Evolutionary conservation across 2,888 invertebrate genomes (phyloP).

Genomic region (Coenonympha glycerion): DNA sequence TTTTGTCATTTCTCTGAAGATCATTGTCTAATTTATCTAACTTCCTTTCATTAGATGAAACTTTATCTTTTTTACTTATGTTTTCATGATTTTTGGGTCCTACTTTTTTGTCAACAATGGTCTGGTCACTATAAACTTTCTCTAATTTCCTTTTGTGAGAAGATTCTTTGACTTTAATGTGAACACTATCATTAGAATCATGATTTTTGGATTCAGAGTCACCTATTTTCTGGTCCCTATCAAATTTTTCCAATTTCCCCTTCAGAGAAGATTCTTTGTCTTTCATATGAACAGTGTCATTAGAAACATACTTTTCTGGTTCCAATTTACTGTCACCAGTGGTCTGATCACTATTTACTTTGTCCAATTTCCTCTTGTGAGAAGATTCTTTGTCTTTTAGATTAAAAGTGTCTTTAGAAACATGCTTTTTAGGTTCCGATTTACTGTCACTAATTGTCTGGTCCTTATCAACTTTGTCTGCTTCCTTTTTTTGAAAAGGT

Average conservation of each 20-base stretch:
- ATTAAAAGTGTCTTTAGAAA: background rate
- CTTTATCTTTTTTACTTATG: background rate
- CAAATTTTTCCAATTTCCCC: slow-evolving; percentile 16
- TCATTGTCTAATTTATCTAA: slow-evolving; percentile 14
- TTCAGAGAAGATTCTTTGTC: slow-evolving; percentile 7
- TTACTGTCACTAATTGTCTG: slow-evolving; percentile 16
- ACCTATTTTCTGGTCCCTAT: slow-evolving; percentile 14
- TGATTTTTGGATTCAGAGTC: background rate
- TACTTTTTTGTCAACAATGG: slow-evolving; percentile 10
- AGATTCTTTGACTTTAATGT: slow-evolving; percentile 6
- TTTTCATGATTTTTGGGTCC: background rate
- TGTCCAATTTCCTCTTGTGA: slow-evolving; percentile 19
- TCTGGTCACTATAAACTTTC: slow-evolving; percentile 16
- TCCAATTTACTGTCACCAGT: slow-evolving; percentile 10
- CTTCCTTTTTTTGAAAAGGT: slow-evolving; percentile 15
- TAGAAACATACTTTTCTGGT: slow-evolving; percentile 11
- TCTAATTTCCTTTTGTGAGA: slow-evolving; percentile 18
- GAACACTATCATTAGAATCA: background rate
- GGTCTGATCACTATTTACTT: slow-evolving; percentile 14
- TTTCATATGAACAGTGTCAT: background rate
- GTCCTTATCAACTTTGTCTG: slow-evolving; percentile 13
- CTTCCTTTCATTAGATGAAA: slow-evolving; percentile 17
- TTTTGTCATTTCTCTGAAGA: slow-evolving; percentile 6
- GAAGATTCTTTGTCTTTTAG: slow-evolving; percentile 7
- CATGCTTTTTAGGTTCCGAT: background rate